phyloP scores from a whole-genome alignment of 2,113 vertebrate species.

The Poeciliopsis occidentalis region DNA sequence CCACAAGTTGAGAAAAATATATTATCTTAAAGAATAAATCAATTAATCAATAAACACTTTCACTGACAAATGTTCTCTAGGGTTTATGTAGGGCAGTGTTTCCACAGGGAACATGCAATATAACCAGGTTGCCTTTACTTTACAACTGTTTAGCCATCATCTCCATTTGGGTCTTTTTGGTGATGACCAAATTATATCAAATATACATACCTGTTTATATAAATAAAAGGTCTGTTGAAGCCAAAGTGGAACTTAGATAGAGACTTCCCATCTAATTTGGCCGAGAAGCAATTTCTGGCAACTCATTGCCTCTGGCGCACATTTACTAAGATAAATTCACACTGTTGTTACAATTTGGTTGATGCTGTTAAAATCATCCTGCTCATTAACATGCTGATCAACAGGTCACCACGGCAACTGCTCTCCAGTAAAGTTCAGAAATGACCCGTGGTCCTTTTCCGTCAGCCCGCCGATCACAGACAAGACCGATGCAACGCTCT shows the following conservation, averaged over 20 bases:
- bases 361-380: neutral
- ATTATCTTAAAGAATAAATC: neutral
- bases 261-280: no score
- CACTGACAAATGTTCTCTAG: neutral
- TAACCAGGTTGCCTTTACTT: neutral
- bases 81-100: neutral
- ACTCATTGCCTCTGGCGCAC: neutral
- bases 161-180: no score
- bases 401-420: conserved; percentile 68
- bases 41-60: neutral
- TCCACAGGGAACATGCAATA: neutral
- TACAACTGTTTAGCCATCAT: neutral
- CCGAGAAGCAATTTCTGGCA: no score
- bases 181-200: no score
- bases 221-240: no score
- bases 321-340: neutral
- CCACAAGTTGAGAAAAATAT: neutral
- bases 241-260: no score
- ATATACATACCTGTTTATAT: no score
- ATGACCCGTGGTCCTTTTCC: conserved; percentile 73
- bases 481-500: conserved; percentile 68
- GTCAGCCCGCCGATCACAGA: conserved; percentile 72
- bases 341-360: neutral
- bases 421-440: conserved; percentile 73
- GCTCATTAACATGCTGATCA: neutral